These are phyloP conservation scores for Macquaria australasica DNA, from an alignment of 2,113 vertebrate species.

Conservation along the genomic window DNA sequence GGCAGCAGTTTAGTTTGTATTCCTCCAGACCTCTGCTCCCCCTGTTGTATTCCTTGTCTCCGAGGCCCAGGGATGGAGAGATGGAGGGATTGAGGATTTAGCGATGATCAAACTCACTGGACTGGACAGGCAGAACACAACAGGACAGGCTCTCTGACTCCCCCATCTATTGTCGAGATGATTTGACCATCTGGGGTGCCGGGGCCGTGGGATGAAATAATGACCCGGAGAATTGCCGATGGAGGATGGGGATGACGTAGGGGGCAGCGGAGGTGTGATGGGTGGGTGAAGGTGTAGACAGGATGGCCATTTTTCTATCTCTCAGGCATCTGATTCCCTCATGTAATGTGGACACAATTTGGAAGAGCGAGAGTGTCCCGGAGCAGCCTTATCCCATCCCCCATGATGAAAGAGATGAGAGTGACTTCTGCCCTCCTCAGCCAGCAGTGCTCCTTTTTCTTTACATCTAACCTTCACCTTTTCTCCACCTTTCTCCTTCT, in stretches of 20 bases:
- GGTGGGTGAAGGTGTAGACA: slow-evolving; percentile 34
- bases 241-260: slow-evolving; percentile 33
- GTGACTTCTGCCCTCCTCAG: background rate
- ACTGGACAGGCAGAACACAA: slow-evolving; percentile 58
- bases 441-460: slow-evolving; percentile 2
- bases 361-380: slow-evolving; percentile 81
- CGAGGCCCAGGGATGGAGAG: slow-evolving; percentile 32
- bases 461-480: slow-evolving; percentile 4
- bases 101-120: slow-evolving; percentile 55
- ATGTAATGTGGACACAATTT: slow-evolving; percentile 50
- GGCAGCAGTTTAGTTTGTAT: slow-evolving; percentile 44
- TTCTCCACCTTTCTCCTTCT: background rate
- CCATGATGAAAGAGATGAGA: slow-evolving; percentile 88
- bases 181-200: slow-evolving; percentile 58
- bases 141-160: slow-evolving; percentile 46
- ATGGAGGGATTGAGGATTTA: slow-evolving; percentile 53
- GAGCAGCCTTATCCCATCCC: slow-evolving; percentile 82
- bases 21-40: slow-evolving; percentile 46
- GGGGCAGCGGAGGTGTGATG: slow-evolving; percentile 42
- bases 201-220: slow-evolving; percentile 59
- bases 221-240: slow-evolving; percentile 46
- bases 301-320: slow-evolving; percentile 43
- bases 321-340: slow-evolving; percentile 33
- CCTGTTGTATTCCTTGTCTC: slow-evolving; percentile 42
- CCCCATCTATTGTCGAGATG: slow-evolving; percentile 58